Percentiles rank a stretch among this genome's conserved stretches.
Evolutionary conservation across 1,140 invertebrate genomes (phyloP).

Genomic region (Drosophila lacertosa): DNA sequence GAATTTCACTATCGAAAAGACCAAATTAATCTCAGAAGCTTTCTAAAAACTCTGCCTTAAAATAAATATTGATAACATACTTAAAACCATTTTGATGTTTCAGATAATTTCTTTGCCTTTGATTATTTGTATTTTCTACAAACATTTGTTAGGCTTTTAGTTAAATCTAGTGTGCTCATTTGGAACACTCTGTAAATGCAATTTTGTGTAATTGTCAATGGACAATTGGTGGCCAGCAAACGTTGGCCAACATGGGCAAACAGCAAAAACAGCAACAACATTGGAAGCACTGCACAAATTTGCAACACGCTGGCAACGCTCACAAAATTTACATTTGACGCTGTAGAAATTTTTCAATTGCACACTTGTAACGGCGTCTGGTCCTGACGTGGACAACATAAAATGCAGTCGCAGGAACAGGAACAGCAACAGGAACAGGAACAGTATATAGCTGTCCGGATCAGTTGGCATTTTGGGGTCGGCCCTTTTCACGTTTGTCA

Average conservation of each 20-base stretch:
- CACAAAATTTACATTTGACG: constrained; percentile 46
- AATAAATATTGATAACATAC: too few relatives aligned
- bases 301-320: constrained; percentile 29
- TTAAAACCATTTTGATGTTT: too few relatives aligned
- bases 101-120: too few relatives aligned
- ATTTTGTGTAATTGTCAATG: constrained; percentile 1
- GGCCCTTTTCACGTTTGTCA: constrained; percentile 64
- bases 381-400: constrained; percentile 69
- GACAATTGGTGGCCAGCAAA: neutral
- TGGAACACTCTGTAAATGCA: neutral
- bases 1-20: neutral
- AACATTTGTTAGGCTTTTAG: neutral
- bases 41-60: too few relatives aligned
- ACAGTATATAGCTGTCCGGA: constrained; percentile 18
- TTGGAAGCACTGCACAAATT: constrained; percentile 11
- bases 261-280: constrained; percentile 9
- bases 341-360: constrained; percentile 64
- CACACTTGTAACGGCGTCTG: constrained; percentile 52
- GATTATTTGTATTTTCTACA: too few relatives aligned
- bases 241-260: constrained; percentile 6
- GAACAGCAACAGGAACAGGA: neutral
- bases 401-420: constrained; percentile 58
- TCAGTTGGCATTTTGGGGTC: constrained; percentile 39
- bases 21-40: neutral
- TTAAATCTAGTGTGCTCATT: neutral